Conservation (phyloP, 2,888 invertebrate genomes). For the Toxonevra muliebris region DNA sequence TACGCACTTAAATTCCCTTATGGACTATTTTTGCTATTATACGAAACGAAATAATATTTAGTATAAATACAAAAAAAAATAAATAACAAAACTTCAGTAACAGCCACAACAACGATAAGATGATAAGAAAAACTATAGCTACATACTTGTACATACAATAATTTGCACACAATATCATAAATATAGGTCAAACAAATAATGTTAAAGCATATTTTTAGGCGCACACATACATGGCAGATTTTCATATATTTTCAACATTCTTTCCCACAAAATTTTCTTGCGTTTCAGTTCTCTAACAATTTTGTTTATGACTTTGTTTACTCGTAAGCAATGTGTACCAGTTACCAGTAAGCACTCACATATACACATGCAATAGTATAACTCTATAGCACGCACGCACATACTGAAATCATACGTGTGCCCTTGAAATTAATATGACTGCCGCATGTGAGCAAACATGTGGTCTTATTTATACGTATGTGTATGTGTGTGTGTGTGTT, state of each 20-base stretch:
- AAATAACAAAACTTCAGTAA: too few species aligned
- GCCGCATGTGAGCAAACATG: conserved; percentile 5
- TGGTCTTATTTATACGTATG: background rate
- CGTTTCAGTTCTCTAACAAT: background rate
- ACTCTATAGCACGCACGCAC: background rate
- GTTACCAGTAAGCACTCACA: background rate
- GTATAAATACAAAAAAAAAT: too few species aligned
- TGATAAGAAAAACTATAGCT: background rate
- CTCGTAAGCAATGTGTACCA: conserved; percentile 8
- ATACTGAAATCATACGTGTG: conserved; percentile 2
- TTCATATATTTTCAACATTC: background rate
- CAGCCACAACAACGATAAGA: background rate
- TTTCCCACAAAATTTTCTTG: background rate
- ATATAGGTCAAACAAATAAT: conserved; percentile 23
- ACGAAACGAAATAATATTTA: too few species aligned
- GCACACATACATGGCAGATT: conserved; percentile 5
- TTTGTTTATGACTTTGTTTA: conserved; percentile 34
- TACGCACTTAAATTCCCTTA: background rate
- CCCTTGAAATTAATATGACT: conserved; percentile 21
- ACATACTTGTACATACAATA: background rate
- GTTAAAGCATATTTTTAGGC: conserved; percentile 23
- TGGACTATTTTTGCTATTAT: too few species aligned
- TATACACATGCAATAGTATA: background rate
- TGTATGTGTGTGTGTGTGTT: background rate
- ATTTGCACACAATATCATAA: background rate